Evolutionary conservation across 2,113 vertebrate genomes (phyloP).

Genomic region (Etheostoma spectabile): DNA sequence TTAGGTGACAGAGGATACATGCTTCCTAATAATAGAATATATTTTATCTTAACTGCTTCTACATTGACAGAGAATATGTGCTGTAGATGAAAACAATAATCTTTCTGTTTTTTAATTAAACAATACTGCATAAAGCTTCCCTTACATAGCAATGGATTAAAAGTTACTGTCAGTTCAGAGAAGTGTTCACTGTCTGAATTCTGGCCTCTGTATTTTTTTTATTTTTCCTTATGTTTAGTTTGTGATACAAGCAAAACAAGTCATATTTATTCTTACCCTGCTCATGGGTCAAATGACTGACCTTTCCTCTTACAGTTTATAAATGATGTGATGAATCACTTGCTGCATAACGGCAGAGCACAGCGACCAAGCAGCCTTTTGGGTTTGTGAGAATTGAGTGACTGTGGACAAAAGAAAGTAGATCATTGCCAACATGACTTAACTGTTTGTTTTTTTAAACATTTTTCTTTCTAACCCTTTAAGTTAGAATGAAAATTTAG

Average conservation of each 20-base stretch:
- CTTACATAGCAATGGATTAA: neutral
- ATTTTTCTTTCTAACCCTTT: conserved; percentile 5
- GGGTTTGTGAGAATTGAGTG: conserved; percentile 17
- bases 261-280: conserved; percentile 27
- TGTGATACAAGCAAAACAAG: conserved; percentile 12
- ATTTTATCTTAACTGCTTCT: neutral
- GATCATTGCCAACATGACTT: conserved; percentile 24
- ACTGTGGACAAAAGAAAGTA: neutral
- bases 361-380: neutral
- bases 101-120: conserved; percentile 4
- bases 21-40: neutral
- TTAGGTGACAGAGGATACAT: conserved; percentile 8
- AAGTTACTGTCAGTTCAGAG: neutral
- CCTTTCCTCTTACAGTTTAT: conserved; percentile 44
- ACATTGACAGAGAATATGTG: neutral
- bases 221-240: conserved; percentile 16
- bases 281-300: conserved; percentile 31
- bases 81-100: neutral
- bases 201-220: neutral
- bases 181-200: neutral
- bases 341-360: conserved; percentile 31
- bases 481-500: neutral
- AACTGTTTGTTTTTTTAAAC: conserved; percentile 30
- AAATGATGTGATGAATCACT: conserved; percentile 59
- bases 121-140: neutral